phyloP scores from a whole-genome alignment of 92 coral and sea anemone species.

The Desmophyllum pertusum region DNA sequence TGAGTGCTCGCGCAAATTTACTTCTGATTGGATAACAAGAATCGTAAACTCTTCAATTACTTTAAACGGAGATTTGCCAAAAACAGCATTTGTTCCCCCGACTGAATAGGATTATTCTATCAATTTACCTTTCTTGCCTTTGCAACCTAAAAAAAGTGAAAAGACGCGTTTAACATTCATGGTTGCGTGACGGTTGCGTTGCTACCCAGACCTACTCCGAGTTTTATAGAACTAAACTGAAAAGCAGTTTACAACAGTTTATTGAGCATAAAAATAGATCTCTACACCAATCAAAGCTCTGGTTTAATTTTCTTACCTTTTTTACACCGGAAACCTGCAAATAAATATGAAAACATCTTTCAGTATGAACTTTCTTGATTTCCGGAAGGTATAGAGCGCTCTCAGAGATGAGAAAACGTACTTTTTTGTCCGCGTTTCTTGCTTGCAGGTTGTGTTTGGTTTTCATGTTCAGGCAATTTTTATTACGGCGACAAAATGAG shows the following conservation, averaged over 20 bases:
- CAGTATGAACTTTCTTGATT: not conserved
- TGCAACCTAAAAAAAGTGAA: constrained; percentile 42
- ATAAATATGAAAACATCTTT: not conserved
- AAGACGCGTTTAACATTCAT: too few species aligned
- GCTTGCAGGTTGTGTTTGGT: not conserved
- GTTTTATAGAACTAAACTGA: too few species aligned
- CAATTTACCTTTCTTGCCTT: constrained; percentile 52
- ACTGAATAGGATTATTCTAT: not conserved
- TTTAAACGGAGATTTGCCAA: too few species aligned
- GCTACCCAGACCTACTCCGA: too few species aligned
- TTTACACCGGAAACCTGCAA: constrained; percentile 19
- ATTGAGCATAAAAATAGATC: not conserved
- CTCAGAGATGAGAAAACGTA: not conserved
- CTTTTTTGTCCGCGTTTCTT: not conserved
- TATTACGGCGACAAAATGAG: too few species aligned
- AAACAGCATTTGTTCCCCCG: too few species aligned
- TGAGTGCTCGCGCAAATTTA: too few species aligned
- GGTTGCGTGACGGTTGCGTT: too few species aligned
- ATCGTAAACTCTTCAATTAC: too few species aligned
- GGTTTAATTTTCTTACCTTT: constrained; percentile 14
- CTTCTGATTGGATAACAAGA: too few species aligned
- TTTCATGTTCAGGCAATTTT: not conserved
- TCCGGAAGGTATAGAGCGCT: not conserved
- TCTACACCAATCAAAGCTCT: not conserved
- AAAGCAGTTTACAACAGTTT: not conserved